Evolutionary conservation across 1,140 invertebrate genomes (phyloP).

Genomic region (Ptiloglossa arizonensis): DNA sequence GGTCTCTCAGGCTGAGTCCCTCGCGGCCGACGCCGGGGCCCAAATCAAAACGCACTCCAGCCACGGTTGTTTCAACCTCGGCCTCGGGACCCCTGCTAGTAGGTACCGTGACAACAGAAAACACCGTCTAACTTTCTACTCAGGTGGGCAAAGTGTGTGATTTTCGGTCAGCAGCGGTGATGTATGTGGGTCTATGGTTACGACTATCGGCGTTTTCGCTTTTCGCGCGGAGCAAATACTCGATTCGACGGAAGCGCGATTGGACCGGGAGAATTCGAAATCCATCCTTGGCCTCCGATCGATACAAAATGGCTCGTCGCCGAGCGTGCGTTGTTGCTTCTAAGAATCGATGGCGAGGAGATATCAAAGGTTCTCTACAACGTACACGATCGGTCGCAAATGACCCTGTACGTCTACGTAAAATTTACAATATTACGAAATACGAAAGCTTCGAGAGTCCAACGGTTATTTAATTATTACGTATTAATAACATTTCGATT

Average conservation of each 20-base stretch:
- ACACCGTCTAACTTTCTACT: conserved; percentile 64
- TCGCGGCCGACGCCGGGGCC: conserved; percentile 80
- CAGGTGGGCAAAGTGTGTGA: conserved; percentile 7
- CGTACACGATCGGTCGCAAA: no score
- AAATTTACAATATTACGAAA: no score
- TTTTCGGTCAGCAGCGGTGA: conserved; percentile 32
- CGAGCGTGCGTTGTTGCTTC: no score
- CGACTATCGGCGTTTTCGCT: conserved; percentile 3
- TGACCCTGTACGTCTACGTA: no score
- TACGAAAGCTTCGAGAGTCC: no score
- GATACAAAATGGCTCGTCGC: no score
- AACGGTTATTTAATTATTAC: no score
- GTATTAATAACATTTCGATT: no score
- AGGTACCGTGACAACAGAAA: conserved; percentile 75
- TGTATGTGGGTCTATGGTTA: conserved; percentile 17
- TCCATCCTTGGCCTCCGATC: no score
- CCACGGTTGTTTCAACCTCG: conserved; percentile 81
- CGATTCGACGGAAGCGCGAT: background rate
- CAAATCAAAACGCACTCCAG: conserved; percentile 81
- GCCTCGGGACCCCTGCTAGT: conserved; percentile 79
- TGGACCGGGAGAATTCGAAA: background rate
- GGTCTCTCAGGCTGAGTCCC: conserved; percentile 81
- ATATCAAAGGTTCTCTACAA: no score
- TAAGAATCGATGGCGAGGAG: no score
- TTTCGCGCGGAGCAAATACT: conserved; percentile 18